These are phyloP conservation scores for Acipenser oxyrinchus DNA, from an alignment of 2,797 vertebrate species.

Conservation along the genomic window DNA sequence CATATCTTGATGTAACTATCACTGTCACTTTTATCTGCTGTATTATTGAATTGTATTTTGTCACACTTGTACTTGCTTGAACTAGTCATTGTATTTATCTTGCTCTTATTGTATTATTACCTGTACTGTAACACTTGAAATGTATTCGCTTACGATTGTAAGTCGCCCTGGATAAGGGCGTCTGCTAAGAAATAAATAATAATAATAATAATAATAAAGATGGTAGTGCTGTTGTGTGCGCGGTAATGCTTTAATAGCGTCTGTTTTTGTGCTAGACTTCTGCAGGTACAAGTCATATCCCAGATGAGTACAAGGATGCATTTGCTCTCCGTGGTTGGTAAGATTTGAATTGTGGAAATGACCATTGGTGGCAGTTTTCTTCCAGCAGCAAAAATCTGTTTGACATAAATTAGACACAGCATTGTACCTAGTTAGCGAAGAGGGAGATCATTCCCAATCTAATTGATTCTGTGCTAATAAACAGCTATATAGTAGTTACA, in stretches of 20 bases:
- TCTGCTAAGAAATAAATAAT: too few relatives aligned
- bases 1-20: too few relatives aligned
- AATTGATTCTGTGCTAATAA: neutral
- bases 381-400: constrained; percentile 1
- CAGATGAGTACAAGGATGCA: neutral
- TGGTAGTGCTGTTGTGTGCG: neutral
- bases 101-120: too few relatives aligned
- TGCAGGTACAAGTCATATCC: neutral
- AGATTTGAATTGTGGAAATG: constrained; percentile 9
- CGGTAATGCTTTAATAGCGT: neutral
- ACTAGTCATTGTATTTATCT: too few relatives aligned
- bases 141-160: too few relatives aligned
- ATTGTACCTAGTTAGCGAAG: neutral
- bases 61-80: too few relatives aligned
- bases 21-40: too few relatives aligned
- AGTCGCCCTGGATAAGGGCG: too few relatives aligned
- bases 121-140: too few relatives aligned
- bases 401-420: neutral
- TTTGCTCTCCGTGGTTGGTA: constrained; percentile 6
- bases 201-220: too few relatives aligned
- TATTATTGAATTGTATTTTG: too few relatives aligned
- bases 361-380: constrained; percentile 8
- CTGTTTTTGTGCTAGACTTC: neutral
- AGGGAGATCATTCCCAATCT: neutral
- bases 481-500: neutral